Evolutionary conservation across 2,797 vertebrate genomes (phyloP).

Genomic region (Perodicticus potto): DNA sequence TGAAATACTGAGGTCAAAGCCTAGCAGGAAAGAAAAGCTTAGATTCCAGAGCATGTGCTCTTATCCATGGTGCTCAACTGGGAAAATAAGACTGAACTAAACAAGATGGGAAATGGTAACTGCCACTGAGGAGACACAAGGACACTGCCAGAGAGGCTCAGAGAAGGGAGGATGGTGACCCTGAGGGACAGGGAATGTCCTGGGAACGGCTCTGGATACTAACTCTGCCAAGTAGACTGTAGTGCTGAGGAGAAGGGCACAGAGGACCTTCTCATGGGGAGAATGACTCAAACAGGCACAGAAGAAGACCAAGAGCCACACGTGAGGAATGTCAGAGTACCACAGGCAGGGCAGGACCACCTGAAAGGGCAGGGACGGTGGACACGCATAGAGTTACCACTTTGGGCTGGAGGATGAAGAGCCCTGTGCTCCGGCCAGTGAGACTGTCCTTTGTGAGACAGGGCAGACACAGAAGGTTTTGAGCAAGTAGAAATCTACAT

Average conservation of each 20-base stretch:
- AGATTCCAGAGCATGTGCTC: neutral
- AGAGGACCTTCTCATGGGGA: accelerated
- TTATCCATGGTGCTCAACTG: neutral
- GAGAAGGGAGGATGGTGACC: neutral
- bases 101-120: neutral
- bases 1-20: neutral
- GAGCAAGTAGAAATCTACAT: neutral
- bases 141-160: too few species aligned
- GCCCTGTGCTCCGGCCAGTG: neutral
- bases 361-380: too few species aligned
- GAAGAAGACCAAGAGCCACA: neutral
- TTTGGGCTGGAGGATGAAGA: neutral
- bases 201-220: neutral
- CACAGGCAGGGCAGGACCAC: accelerated
- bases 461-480: neutral
- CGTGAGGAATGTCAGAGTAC: too few species aligned
- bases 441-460: too few species aligned
- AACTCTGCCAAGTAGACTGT: neutral
- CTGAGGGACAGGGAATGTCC: accelerated
- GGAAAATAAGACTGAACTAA: too few species aligned
- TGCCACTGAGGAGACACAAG: neutral
- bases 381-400: neutral
- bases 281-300: neutral
- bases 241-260: neutral
- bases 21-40: neutral